phyloP scores from a whole-genome alignment of 2,113 vertebrate species.

The Pionites leucogaster region DNA sequence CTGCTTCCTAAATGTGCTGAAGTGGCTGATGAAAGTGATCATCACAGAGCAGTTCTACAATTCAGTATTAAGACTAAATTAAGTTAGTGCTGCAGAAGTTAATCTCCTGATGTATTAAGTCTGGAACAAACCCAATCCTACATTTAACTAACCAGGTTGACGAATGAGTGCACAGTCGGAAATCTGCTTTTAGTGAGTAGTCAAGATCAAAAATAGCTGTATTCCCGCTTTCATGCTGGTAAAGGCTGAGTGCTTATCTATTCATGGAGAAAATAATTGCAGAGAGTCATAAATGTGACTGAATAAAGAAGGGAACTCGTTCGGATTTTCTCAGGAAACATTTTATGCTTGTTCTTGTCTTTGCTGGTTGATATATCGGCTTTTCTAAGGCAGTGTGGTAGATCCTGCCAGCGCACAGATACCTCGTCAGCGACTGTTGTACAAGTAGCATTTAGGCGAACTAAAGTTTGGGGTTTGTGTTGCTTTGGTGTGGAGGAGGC shows the following conservation, averaged over 20 bases:
- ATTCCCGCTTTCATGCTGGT: not conserved
- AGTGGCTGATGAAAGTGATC: not conserved
- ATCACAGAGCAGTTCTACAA: not conserved
- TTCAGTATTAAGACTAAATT: not conserved
- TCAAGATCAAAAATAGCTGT: not conserved
- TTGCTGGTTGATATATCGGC: not conserved
- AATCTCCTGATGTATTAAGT: slow-evolving; percentile 1
- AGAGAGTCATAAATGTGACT: not conserved
- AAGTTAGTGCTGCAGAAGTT: not conserved
- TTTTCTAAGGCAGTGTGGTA: not conserved
- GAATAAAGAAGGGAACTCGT: not conserved
- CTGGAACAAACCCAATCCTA: not conserved
- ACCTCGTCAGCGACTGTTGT: not conserved
- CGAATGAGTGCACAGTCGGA: not conserved
- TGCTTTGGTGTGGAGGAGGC: not conserved
- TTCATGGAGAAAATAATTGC: not conserved
- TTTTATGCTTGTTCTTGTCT: not conserved
- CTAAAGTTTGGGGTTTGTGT: not conserved
- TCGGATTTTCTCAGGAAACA: not conserved
- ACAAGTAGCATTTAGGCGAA: not conserved
- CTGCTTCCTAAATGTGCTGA: not conserved
- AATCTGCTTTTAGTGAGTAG: slow-evolving; percentile 23
- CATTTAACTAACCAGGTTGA: not conserved
- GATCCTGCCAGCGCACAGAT: not conserved
- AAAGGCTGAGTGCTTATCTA: not conserved